Base-by-base conservation (phyloP, 2,888 invertebrate genomes). In the Crossocerus cetratus region DNA sequence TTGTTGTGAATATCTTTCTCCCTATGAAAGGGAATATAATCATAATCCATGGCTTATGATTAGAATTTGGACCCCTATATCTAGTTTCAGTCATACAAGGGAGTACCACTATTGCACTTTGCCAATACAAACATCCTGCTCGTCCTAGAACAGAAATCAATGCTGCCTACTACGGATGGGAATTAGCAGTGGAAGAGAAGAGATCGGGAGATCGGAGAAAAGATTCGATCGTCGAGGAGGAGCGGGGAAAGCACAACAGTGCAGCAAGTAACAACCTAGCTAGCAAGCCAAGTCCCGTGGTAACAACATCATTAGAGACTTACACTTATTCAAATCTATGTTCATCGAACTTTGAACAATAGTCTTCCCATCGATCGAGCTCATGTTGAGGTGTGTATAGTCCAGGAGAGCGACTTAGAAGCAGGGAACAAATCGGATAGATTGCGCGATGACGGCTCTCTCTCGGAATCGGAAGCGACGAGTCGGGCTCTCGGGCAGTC, bases 1-100 rank as follows among this genome's bases (percentile, higher is more conserved):
- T 94, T 93, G 91, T 97, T 97, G 90, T 97, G 96, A 91, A 95
- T 93, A 90, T 97, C 97, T 73, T 92, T 91, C 83, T 93, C 93
- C 85, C 92, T 91, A 67, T 92, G 92, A 83, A 93, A 92, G 69
- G 92, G 90, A 66, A 91, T 91, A 86, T 94, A 93, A 84, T 93
- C 93, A 88, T 93, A 94, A 87, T 94, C 93, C 93, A 94, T 94
- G 60, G 65, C 73, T 80, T 57, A 71, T 11, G 22, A 23, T 54
- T 49, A 57, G 64, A 59, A 22, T 56, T 32, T 70, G 43, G 63
- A 61, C 64, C 53, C 45, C 61, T 55, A 49, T 53, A 22, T 65
- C 49, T 16, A 14, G 16, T n/a, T 54, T 72, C 58, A 77, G 60
- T 78, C 66, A 55, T 43, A 68, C 13, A 4, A 65, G 61, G 13